Evolutionary conservation across 2,113 vertebrate species (phyloP), one percentile per base, ranked within the genome.

Genomic region (Tupaia chinensis): DNA sequence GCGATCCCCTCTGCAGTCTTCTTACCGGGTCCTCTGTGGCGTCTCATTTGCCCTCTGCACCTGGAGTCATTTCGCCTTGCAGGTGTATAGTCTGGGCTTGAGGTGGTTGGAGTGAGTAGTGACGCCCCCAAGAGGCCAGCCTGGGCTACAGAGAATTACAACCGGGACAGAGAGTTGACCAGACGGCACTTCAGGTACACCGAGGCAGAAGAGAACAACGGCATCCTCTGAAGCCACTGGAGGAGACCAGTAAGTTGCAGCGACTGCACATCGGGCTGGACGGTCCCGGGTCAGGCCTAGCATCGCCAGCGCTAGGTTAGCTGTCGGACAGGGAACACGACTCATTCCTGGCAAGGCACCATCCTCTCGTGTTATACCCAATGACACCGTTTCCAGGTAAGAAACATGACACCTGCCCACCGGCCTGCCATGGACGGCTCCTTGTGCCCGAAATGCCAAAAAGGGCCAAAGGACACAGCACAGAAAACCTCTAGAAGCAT

Each of bases 21-120:
- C 19, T 34, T 11, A 2, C 0, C 0, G 53, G n/a, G 1, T 7
- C 27, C 54, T 73, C 54, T 7, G 7, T 2, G 25, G 70, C 56
- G 32, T 29, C 68, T 32, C 13, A 17, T 63, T 63, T 23, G 5
- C 20, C 54, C 12, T 89, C 34, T 56, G 60, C 68, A 65, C 22
- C 58, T 77, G 22, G 9, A 78, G 25, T 58, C n/a, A 27, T 5
- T 65, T 81, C 29, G n/a, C 68, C 88, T 94, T 63, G n/a, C 83
- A 73, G 29, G 4, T 23, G 56, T 58, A 69, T 60, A 65, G n/a
- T 93, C 65, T 76, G 54, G 73, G 53, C 19, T 88, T 12, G 3
- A 86, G 12, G 13, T 66, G n/a, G 11, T 44, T 34, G 58, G 23
- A 84, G 53, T 92, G 14, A 73, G 54, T 15, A 29, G 23, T 2